Conservation (phyloP, 2,113 vertebrate genomes). For the Rhinolophus sinicus region DNA sequence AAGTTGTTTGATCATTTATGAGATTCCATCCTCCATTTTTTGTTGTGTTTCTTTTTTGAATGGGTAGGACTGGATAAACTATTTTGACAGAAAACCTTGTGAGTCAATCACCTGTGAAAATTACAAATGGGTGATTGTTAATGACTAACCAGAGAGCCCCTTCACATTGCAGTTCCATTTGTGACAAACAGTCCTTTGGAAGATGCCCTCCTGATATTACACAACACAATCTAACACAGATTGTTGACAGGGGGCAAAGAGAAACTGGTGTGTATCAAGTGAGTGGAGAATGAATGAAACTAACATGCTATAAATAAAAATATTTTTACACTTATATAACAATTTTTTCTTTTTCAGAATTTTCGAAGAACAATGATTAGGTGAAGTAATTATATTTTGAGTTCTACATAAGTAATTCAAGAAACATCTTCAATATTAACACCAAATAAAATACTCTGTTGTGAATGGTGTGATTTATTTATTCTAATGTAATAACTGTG, state of each 20-base stretch:
- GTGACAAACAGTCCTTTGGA: background rate
- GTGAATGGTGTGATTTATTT: slow-evolving; percentile 90
- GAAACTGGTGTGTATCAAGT: background rate
- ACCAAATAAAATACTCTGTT: slow-evolving; percentile 89
- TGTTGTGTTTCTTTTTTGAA: background rate
- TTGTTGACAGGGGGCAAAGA: background rate
- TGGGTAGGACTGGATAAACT: background rate
- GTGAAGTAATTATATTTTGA: slow-evolving; percentile 87
- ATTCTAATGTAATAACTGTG: slow-evolving; percentile 91
- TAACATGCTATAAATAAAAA: slow-evolving; percentile 3
- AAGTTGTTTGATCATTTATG: background rate
- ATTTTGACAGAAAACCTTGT: background rate
- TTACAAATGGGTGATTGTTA: background rate
- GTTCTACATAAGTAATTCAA: slow-evolving; percentile 90
- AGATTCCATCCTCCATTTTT: background rate
- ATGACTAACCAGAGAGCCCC: background rate
- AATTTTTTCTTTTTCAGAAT: slow-evolving; percentile 87
- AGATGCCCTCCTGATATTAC: background rate
- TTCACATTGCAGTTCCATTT: background rate
- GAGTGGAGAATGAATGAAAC: background rate
- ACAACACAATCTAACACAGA: background rate
- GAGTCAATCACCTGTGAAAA: background rate
- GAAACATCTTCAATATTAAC: slow-evolving; percentile 89
- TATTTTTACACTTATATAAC: background rate
- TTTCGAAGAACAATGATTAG: slow-evolving; percentile 89